Base-by-base conservation (phyloP, 2,888 invertebrate species). In the Agriopis leucophaearia region DNA sequence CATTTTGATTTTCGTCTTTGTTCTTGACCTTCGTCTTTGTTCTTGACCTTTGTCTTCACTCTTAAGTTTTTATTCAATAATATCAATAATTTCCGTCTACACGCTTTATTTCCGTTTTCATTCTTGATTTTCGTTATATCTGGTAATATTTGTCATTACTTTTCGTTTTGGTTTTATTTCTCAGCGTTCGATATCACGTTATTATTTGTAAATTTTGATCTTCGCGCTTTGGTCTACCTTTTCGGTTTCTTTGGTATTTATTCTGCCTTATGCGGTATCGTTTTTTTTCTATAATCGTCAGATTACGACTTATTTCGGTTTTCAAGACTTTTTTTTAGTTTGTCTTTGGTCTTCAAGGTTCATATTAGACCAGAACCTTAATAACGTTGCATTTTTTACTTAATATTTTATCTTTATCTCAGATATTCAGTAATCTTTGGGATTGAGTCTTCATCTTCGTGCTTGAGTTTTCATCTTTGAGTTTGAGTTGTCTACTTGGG, bases 401-500 rank as follows among this genome's bases (percentile, higher is more conserved):
- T 27, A 3, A 5, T 2, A 1, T 27, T 27, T 27, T 27, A 27
- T 27, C 4, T 27, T 27, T 27, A 27, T 27, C 27, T 27, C n/a
- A 27, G 27, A 5, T 27, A 27, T 0, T 27, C 27, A 27, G 27
- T 27, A n/a, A 12, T 54, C 51, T 36, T 56, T 0, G 42, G 45
- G 48, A 4, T 35, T 56, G 42, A 44, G 12, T 51, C 27, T 38
- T 50, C 13, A 5, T 54, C 16, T 62, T 54, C 10, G 27, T 13
- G 40, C 48, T 55, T 63, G 40, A 48, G 13, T 51, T 35, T 50
- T 59, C 38, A 16, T 66, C 35, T 61, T 57, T 44, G 27, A 52
- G 69, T 13, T 57, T 50, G 56, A 60, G 68, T 58, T 64, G 51
- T 18, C 36, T 35, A 51, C 10, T 44, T 64, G 7, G 0, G 15